Percentiles rank a stretch among this genome's conserved stretches.
Evolutionary conservation across 2,113 vertebrate genomes (phyloP).

Genomic region (Nothobranchius furzeri): DNA sequence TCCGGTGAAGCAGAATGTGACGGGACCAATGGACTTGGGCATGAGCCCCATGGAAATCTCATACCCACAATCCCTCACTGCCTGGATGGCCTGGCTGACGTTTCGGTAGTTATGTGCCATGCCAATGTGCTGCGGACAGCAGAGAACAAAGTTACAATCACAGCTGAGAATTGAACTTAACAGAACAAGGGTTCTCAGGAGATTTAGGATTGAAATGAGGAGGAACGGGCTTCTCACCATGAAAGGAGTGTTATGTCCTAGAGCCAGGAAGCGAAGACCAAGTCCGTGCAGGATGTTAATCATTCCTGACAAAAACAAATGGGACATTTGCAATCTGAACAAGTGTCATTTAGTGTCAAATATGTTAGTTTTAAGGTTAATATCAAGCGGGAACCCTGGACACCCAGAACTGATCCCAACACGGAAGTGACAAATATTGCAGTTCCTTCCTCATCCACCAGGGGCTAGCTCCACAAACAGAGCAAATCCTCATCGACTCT

Average conservation of each 20-base stretch:
- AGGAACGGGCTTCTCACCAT: conserved; percentile 82
- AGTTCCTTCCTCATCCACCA: too few relatives aligned
- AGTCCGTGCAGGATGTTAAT: conserved; percentile 97
- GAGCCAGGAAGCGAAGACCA: conserved; percentile 91
- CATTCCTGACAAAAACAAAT: conserved; percentile 83
- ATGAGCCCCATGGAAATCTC: conserved; percentile 97
- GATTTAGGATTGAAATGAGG: too few relatives aligned
- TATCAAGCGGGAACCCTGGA: too few relatives aligned
- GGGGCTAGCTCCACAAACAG: too few relatives aligned
- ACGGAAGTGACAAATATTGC: too few relatives aligned
- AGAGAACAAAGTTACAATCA: not conserved
- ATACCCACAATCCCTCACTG: conserved; percentile 96
- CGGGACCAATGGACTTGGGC: conserved; percentile 93
- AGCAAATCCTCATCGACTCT: too few relatives aligned
- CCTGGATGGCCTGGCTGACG: conserved; percentile 95
- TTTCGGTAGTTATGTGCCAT: conserved; percentile 99
- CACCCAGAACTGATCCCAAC: too few relatives aligned
- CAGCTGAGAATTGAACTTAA: not conserved
- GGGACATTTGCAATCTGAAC: not conserved
- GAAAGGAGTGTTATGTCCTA: conserved; percentile 96
- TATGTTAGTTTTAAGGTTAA: not conserved
- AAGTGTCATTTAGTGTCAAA: not conserved
- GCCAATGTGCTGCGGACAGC: conserved; percentile 87
- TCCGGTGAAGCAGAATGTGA: conserved; percentile 97
- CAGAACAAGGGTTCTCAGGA: too few relatives aligned